Base-by-base conservation (phyloP, 2,113 vertebrate species). In the Tragelaphus scriptus region DNA sequence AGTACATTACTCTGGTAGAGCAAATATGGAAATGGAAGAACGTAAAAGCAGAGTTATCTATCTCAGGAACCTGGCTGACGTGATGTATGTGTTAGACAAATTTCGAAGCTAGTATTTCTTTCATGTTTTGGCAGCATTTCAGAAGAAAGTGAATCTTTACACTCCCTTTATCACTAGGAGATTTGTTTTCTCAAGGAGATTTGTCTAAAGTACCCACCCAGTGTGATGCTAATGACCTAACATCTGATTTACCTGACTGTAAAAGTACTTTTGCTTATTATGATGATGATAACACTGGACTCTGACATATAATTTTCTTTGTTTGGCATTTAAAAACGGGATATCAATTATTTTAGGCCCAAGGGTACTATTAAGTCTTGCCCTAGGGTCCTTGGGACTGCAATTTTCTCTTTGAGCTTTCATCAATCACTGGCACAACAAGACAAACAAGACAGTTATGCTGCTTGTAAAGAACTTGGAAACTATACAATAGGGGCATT, bases 41-140 rank as follows among this genome's bases (percentile, higher is more conserved):
- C 30, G 49, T 85, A 85, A 56, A 91, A 85, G 47, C 75, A 77
- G 59, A 85, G 44, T 85, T 68, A 92, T 88, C 81, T 97, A 8
- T 56, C 23, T 92, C 26, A 85, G 75, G 68, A 82, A 91, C 16
- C 81, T 44, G 61, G 86, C 51, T 94, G 90, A 90, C 94, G 86
- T 96, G 88, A 88, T 85, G 47, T 59, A 40, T 36, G 87, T 32
- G 7, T 89, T 95, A 75, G 88, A 88, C 49, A 93, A 14, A 5
- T 87, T 98, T 95, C 40, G 65, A 94, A 97, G 82, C 47, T 89
- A 59, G 55, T 28, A 28, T 95, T 95, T 96, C 51, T 96, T 88
- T 81, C 21, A 59, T 56, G 59, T 95, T 84, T 96, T 79, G 81
- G 90, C 55, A 91, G 56, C 26, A 32, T 95, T 97, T 97, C 91